These are phyloP conservation scores for Radopholus similis DNA, from an alignment of 1,140 invertebrate genomes.

Conservation along the genomic window DNA sequence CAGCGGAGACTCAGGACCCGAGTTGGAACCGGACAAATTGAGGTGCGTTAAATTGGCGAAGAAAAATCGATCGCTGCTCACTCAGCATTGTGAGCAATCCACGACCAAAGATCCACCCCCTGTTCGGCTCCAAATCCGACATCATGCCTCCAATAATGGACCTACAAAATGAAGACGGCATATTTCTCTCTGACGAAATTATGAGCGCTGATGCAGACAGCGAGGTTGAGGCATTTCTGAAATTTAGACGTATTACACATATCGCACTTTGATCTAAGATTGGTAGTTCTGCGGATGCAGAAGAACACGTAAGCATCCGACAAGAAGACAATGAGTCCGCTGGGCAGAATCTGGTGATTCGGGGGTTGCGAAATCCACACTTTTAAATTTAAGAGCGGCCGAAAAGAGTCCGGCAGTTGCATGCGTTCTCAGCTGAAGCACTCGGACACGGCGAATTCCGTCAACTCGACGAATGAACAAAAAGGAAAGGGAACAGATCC, in stretches of 20 bases:
- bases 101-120: conserved; percentile 45
- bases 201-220: conserved; percentile 15
- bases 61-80: neutral
- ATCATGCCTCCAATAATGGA: conserved; percentile 42
- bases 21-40: conserved; percentile 43
- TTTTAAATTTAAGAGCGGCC: neutral
- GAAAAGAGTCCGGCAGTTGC: neutral
- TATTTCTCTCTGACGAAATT: conserved; percentile 10
- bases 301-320: neutral
- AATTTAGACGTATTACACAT: neutral
- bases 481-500: conserved; percentile 3
- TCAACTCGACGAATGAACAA: neutral
- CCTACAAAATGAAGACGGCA: conserved; percentile 11
- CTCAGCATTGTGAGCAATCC: conserved; percentile 46
- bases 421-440: neutral
- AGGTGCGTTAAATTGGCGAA: neutral
- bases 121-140: conserved; percentile 46
- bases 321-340: neutral
- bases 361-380: neutral
- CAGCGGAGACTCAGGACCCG: conserved; percentile 47
- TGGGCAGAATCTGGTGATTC: neutral
- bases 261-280: neutral
- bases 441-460: conserved; percentile 11
- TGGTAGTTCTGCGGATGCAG: conserved; percentile 32
- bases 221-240: neutral